These are phyloP conservation scores for Menura novaehollandiae DNA, from an alignment of 2,113 vertebrate genomes.

Conservation along the genomic window DNA sequence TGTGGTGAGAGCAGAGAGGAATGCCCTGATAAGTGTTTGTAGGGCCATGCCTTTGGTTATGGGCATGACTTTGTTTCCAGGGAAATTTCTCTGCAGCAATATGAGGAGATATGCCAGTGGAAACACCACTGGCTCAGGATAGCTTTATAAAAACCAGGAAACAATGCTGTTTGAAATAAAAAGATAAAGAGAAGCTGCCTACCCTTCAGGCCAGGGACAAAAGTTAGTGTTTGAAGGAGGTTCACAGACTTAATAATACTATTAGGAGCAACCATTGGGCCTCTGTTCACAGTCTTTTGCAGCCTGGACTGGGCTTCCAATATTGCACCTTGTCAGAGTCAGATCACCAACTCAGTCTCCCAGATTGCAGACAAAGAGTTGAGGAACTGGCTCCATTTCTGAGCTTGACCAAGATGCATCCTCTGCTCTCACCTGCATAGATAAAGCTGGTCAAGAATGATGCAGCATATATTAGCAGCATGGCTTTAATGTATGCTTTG, in stretches of 20 bases:
- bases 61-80: neutral
- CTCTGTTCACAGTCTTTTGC: neutral
- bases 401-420: neutral
- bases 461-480: neutral
- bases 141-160: neutral
- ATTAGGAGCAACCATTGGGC: neutral
- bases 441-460: neutral
- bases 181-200: neutral
- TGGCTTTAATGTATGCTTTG: neutral
- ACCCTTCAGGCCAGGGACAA: neutral
- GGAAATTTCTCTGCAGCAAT: neutral
- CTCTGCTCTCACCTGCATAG: neutral
- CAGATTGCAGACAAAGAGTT: neutral
- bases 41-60: neutral
- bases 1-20: neutral
- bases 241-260: neutral
- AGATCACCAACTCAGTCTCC: neutral
- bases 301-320: neutral
- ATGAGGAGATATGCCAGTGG: neutral
- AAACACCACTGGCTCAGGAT: neutral
- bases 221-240: neutral
- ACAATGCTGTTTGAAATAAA: neutral
- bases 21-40: neutral
- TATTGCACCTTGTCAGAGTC: rapidly evolving
- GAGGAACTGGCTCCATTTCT: neutral